Base-by-base conservation (phyloP, 2,113 vertebrate species). In the Myrmecophaga tridactyla region DNA sequence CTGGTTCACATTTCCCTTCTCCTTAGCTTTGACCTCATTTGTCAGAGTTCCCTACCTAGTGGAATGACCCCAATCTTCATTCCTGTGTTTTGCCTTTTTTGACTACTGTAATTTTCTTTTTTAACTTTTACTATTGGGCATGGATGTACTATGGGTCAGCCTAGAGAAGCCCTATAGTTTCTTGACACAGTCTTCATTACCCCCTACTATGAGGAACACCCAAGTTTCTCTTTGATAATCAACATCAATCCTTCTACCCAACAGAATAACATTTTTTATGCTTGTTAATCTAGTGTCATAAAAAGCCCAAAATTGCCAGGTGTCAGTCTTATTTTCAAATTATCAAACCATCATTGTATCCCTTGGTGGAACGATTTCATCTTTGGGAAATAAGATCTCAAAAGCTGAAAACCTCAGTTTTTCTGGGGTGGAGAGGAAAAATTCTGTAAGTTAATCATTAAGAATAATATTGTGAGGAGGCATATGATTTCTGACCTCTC, bases 401-500 rank as follows among this genome's bases (percentile, higher is more conserved):
- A 78, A n/a, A 53, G 17, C 21, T 53, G n/a, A n/a, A n/a, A n/a
- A n/a, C n/a, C n/a, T n/a, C 56, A 48, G 0, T 27, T 21, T 69
- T 2, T 73, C 48, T n/a, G 84, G 12, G 17, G 46, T n/a, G 83
- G 58, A 78, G 70, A 81, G 27, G 1, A 76, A 62, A 77, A 34
- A 17, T 34, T 84, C 62, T 27, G 34, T 56, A 34, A 90, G 10
- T 7, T 85, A 25, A 7, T 4, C 36, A 1, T 56, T 51, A 51
- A 23, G 18, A 53, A 31, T 65, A 39, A 70, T 29, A 13, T 41
- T 29, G 11, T 48, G 15, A 41, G 25, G 6, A 72, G 3, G 51
- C 6, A 4, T 1, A 13, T 21, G 0, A n/a, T 70, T 27, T 4
- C 39, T 31, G 1, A 63, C 7, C 7, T 18, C 20, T 72, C n/a